These are phyloP conservation scores for Gymnosoma rotundatum DNA, from an alignment of 2,888 invertebrate species.

Conservation along the genomic window DNA sequence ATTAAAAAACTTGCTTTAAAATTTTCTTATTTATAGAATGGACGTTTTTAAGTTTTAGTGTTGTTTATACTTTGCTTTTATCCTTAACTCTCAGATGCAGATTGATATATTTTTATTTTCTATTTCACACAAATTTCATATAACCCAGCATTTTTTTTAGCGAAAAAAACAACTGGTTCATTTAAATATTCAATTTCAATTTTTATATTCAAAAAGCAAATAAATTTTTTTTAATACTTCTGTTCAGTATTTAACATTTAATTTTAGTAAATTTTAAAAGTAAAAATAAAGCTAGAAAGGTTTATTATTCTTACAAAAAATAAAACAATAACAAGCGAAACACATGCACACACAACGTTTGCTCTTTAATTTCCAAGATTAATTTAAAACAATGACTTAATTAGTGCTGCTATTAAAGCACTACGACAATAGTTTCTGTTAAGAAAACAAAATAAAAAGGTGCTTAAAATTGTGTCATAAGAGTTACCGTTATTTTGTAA, in stretches of 20 bases:
- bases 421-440: background rate
- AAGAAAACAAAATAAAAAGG: background rate
- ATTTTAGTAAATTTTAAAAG: background rate
- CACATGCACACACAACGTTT: background rate
- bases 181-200: background rate
- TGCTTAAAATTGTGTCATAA: too few species aligned
- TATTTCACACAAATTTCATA: too few species aligned
- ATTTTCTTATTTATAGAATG: too few species aligned
- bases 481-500: background rate
- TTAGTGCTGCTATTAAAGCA: background rate
- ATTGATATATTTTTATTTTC: too few species aligned
- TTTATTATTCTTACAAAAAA: background rate
- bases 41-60: too few species aligned
- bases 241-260: background rate
- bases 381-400: background rate
- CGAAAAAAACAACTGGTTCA: background rate
- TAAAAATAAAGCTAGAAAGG: constrained; percentile 25
- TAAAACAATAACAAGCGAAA: constrained; percentile 14
- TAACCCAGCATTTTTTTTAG: too few species aligned
- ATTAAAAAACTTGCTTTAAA: too few species aligned
- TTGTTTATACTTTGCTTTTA: too few species aligned
- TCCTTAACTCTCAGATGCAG: too few species aligned
- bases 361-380: background rate
- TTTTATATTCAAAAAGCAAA: constrained; percentile 56
- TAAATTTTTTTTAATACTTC: constrained; percentile 43